Evolutionary conservation across 2,797 vertebrate genomes (phyloP).

Genomic region (Pteronotus mesoamericanus): DNA sequence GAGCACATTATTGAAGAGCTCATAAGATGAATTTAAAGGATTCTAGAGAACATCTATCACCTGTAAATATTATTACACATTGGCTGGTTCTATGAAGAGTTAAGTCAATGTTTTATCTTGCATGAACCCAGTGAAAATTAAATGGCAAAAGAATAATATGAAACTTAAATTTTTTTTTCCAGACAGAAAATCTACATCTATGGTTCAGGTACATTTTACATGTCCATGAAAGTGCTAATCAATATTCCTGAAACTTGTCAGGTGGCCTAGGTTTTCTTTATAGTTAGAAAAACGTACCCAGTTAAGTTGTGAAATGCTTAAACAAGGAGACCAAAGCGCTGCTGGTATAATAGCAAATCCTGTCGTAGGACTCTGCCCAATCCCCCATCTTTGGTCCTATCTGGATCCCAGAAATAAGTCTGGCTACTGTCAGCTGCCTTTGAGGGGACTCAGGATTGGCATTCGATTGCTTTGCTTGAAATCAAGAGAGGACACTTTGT

Average conservation of each 20-base stretch:
- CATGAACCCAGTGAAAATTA: slow-evolving; percentile 62
- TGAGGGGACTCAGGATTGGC: not conserved
- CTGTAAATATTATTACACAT: not conserved
- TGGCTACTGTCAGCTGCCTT: not conserved
- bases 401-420: not conserved
- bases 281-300: slow-evolving; percentile 38
- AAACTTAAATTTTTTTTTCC: slow-evolving; percentile 30
- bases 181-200: slow-evolving; percentile 43
- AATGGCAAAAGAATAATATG: slow-evolving; percentile 62
- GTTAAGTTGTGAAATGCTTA: slow-evolving; percentile 47
- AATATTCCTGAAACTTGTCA: slow-evolving; percentile 73
- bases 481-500: not conserved
- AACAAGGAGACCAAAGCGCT: not conserved
- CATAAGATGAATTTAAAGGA: slow-evolving; percentile 4
- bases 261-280: slow-evolving; percentile 63
- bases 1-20: not conserved
- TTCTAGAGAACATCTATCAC: not conserved
- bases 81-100: slow-evolving; percentile 4
- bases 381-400: not conserved
- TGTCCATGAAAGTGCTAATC: slow-evolving; percentile 64
- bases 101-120: slow-evolving; percentile 48
- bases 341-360: slow-evolving; percentile 17
- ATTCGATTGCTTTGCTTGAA: not conserved
- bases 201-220: slow-evolving; percentile 67
- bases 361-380: not conserved